Conservation (phyloP, 2,888 invertebrate genomes). For the Dinocampus coccinellae region DNA sequence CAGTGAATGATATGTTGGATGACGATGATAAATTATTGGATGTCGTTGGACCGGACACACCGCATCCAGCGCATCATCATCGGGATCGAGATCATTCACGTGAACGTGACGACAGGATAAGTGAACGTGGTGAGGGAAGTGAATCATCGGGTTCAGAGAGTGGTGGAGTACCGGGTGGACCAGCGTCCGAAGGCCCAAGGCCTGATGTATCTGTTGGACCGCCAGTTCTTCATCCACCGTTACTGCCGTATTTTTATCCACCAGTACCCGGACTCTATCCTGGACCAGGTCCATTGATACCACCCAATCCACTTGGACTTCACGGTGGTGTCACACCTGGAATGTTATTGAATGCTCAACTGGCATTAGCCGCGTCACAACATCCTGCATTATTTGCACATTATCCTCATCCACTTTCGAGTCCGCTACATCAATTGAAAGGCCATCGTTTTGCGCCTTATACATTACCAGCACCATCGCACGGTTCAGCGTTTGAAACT, state of each 20-base stretch:
- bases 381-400: constrained; percentile 82
- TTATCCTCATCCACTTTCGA: constrained; percentile 79
- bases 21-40: constrained; percentile 89
- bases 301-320: constrained; percentile 76
- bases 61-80: constrained; percentile 73
- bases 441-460: constrained; percentile 92
- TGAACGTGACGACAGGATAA: constrained; percentile 64
- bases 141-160: constrained; percentile 71
- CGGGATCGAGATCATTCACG: constrained; percentile 63
- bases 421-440: constrained; percentile 78
- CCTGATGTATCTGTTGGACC: constrained; percentile 96
- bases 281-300: constrained; percentile 77
- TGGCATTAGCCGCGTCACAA: constrained; percentile 85
- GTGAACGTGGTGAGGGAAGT: constrained; percentile 66
- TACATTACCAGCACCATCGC: constrained; percentile 80
- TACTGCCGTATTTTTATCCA: constrained; percentile 93
- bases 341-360: constrained; percentile 89
- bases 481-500: constrained; percentile 90
- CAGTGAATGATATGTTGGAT: constrained; percentile 71
- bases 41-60: constrained; percentile 90
- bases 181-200: constrained; percentile 76
- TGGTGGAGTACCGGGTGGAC: constrained; percentile 70
- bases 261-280: constrained; percentile 84
- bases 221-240: constrained; percentile 87
- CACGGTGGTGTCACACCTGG: constrained; percentile 84